Base-by-base conservation (phyloP, 2,888 invertebrate genomes). In the Andrena chrysosceles region DNA sequence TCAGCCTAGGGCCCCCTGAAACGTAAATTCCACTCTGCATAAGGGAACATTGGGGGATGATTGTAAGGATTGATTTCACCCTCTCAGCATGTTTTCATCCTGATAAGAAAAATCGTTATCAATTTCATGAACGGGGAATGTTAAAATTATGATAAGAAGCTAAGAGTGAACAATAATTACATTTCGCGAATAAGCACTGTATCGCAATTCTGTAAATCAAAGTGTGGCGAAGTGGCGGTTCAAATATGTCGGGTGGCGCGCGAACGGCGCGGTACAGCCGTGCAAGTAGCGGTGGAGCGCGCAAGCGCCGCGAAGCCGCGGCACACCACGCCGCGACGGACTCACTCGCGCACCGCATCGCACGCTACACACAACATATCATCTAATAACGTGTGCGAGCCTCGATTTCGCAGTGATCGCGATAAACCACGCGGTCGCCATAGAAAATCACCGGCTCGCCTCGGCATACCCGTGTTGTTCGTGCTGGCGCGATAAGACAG, bases 301-400 rank as follows among this genome's bases (percentile, higher is more conserved):
- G 93, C 93, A 93, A 89, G 93, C 93, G 93, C 91, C 90, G 89
- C 87, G 90, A 87, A 90, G 90, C 88, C 92, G 91, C 93, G 93
- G 91, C 91, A 92, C 90, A 90, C 90, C 92, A 89, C 90, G 92
- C 91, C 91, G 93, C 91, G 92, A 91, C 88, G 91, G 92, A 92
- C 92, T 93, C 93, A 94, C 93, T 94, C 93, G 93, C 93, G 93
- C 92, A 92, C 92, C 92, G 93, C 91, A 93, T 93, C 90, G 94
- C 93, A 93, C 91, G 93, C 91, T 91, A 93, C 91, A 93, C 93
- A 92, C 93, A 93, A 92, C 92, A 85, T 91, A 91, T 89, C 90
- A 90, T 90, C 88, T 85, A 87, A 85, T 66, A 79, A 83, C 86
- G 85, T 80, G 81, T 80, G 81, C 81, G 71, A 66, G 81, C 89